These are phyloP conservation scores for Holacanthella duospinosa DNA, from an alignment of 2,888 invertebrate species.

Conservation along the genomic window DNA sequence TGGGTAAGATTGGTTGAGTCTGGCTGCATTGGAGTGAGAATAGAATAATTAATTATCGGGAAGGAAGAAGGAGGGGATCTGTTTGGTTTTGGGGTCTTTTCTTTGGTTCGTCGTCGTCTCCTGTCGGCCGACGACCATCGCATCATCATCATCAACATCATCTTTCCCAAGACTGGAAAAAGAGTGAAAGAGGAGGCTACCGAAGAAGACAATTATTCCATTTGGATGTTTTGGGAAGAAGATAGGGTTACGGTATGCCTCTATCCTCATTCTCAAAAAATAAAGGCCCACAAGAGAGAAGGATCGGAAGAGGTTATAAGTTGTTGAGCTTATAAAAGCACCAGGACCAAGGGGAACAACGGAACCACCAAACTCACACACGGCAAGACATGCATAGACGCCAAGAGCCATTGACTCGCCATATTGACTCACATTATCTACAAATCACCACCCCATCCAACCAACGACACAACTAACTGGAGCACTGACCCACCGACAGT, in stretches of 20 bases:
- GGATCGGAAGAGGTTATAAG: neutral
- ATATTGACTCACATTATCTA: constrained; percentile 25
- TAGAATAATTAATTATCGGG: constrained; percentile 29
- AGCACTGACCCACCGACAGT: neutral
- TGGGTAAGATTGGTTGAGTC: no score
- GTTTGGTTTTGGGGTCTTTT: neutral
- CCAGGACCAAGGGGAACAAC: neutral
- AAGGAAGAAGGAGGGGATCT: constrained; percentile 5
- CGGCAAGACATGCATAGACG: constrained; percentile 24
- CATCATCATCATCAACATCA: neutral
- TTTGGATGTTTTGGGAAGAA: constrained; percentile 5
- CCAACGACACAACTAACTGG: neutral
- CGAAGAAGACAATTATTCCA: neutral
- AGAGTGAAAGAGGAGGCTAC: neutral
- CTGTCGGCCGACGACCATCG: neutral
- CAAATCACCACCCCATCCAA: constrained; percentile 6
- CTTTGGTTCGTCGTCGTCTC: neutral
- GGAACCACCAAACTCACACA: neutral
- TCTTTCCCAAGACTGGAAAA: neutral
- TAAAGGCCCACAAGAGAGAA: neutral
- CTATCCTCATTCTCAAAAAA: constrained; percentile 13
- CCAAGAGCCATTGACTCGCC: constrained; percentile 37
- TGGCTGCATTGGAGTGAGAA: no score
- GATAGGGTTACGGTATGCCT: neutral
- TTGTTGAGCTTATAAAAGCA: neutral